Base-by-base conservation (phyloP, 1,140 invertebrate species). In the Rhagoletis zephyria region DNA sequence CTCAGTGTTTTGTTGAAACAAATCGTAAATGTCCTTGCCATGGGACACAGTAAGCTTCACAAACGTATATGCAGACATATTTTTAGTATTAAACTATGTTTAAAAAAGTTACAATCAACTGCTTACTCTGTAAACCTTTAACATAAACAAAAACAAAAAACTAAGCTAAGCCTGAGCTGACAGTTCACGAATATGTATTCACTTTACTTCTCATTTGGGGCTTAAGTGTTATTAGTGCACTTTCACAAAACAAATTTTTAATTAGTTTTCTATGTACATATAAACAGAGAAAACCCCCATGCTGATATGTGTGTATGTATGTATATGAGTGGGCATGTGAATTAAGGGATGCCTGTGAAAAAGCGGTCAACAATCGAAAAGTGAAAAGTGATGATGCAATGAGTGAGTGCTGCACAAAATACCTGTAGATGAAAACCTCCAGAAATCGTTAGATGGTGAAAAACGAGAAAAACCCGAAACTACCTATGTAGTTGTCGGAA, bases 321-420 rank as follows among this genome's bases (percentile, higher is more conserved):
- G n/a, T 30, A 2, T 59, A 6, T 56, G 74, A 16, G 48, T 56
- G 48, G 12, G 48, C 30, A 30, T 30, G 30, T 30, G 30, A 30
- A 30, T 30, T 30, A 30, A 30, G 30, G 30, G 30, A 30, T 56
- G 48, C 2, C 3, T 81, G 74, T 81, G 45, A 30, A 81, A 30
- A 81, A 81, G 19, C 42, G n/a, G 48, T 56, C 19, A 81, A 81
- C 48, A 81, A 81, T 81, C 45, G 48, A 42, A n/a, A 30, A 81
- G 74, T 81, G 74, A 9, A 81, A 81, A 56, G 74, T 81, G 74
- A 30, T 81, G 48, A 81, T 56, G 48, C 74, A 59, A 19, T 81
- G 48, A 81, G 74, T 81, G 74, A 81, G 56, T 81, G 48, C 51
- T 12, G 14, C 56, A n/a, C 2, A 81, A 81, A n/a, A 9, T 81